Conservation (phyloP, 2,113 vertebrate genomes). For the Gymnobelideus leadbeateri region DNA sequence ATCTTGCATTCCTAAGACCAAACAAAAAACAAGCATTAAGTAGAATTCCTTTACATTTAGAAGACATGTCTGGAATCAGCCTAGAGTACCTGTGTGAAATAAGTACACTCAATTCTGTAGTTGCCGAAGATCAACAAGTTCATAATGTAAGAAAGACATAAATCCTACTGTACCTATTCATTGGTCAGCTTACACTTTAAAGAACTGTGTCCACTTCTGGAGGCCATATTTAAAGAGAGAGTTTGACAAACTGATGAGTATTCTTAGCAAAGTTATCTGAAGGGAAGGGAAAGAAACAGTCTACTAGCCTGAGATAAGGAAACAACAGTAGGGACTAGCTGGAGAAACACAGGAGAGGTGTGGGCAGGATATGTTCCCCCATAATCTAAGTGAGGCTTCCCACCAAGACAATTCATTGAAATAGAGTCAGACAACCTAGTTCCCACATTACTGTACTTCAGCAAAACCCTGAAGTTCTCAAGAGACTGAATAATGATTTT, state of each 20-base stretch:
- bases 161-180: background rate
- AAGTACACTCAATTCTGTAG: background rate
- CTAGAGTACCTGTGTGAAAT: background rate
- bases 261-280: background rate
- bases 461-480: too few relatives aligned
- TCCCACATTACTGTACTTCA: too few relatives aligned
- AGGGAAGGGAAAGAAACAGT: background rate
- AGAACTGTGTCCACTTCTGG: background rate
- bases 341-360: background rate
- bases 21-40: constrained; percentile 68
- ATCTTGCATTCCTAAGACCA: constrained; percentile 76
- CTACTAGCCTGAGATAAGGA: background rate
- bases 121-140: background rate
- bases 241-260: background rate
- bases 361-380: background rate
- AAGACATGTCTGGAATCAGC: background rate
- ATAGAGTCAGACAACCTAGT: background rate
- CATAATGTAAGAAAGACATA: background rate
- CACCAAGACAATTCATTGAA: background rate
- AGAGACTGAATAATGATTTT: too few relatives aligned
- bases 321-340: background rate
- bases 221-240: background rate
- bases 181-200: background rate
- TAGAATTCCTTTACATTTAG: constrained; percentile 38
- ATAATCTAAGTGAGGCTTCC: background rate